Evolutionary conservation across 2,888 invertebrate species (phyloP).

Genomic region (Prosopocoilus inquinatus): DNA sequence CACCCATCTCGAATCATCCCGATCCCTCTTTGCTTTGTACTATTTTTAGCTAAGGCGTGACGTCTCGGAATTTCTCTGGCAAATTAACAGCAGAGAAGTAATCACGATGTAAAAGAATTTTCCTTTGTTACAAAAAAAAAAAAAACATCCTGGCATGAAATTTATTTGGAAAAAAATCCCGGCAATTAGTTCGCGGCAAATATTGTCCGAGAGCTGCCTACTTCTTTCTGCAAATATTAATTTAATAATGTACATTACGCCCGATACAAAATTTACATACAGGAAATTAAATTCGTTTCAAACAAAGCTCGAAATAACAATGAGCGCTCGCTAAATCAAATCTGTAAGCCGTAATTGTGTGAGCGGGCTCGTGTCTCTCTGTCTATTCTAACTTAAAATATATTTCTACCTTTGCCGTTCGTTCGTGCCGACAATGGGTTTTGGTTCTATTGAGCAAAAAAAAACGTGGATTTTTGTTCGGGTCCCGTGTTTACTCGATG

Average conservation of each 20-base stretch:
- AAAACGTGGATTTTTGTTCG: too few species aligned
- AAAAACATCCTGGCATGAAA: too few species aligned
- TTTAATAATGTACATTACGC: not conserved
- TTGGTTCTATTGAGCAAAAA: too few species aligned
- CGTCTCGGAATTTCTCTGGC: not conserved
- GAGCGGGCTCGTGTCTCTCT: not conserved
- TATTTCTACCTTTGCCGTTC: too few species aligned
- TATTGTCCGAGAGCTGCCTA: too few species aligned
- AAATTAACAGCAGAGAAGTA: not conserved
- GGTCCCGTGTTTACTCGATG: too few species aligned
- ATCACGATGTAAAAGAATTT: not conserved
- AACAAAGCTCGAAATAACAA: constrained; percentile 6
- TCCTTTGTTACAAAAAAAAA: not conserved
- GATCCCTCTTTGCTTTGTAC: constrained; percentile 4
- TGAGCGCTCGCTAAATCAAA: constrained; percentile 9
- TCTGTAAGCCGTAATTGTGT: not conserved
- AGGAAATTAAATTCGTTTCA: constrained; percentile 12
- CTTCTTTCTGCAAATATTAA: too few species aligned
- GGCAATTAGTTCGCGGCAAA: too few species aligned
- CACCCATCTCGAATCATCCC: constrained; percentile 18
- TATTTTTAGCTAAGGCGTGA: constrained; percentile 1
- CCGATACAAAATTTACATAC: constrained; percentile 1
- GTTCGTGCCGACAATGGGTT: too few species aligned
- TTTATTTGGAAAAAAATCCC: too few species aligned
- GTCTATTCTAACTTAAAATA: too few species aligned